Base-by-base conservation (phyloP, 1,140 invertebrate species). In the Apis laboriosa region DNA sequence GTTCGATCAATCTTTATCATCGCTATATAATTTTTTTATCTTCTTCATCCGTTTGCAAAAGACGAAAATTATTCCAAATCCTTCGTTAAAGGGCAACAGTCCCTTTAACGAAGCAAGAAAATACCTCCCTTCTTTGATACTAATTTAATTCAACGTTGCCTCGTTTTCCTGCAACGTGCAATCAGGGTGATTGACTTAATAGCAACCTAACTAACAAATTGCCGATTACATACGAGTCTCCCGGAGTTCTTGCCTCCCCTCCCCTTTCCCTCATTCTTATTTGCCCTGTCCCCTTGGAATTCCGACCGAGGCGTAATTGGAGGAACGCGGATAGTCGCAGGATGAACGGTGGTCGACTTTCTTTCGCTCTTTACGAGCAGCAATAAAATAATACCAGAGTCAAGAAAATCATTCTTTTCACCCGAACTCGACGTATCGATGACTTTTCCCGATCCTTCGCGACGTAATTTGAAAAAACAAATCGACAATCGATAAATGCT, bases 341-440 rank as follows among this genome's bases (percentile, higher is more conserved):
- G 67, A 53, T 73, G 80, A 83, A 81, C 79, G 74, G 77, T 84
- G 70, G 80, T 68, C 83, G 88, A 89, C 86, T 90, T 90, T 89
- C 76, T 83, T 55, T 51, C 80, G 82, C 56, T 79, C 83, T 91
- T 91, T 91, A 91, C 89, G 90, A 91, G 90, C 86, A 34, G 34
- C 86, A 89, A 91, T 91, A 91, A 91, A 91, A 86, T 81, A 89
- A 87, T 43, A 43, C 85, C 80, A 71, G 73, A 68, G 34, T 43
- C 34, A 43, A 43, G 34, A 43, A 3, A 43, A 43, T 43, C 34
- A 0, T 43, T 43, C 34, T 43, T 43, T 43, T 7, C 34, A 7
- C 34, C 34, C 34, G 34, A 34, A 34, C 34, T 34, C 34, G 34
- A 34, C 34, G 34, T 34, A 34, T 34, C 34, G 34, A 34, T 2